phyloP scores from a whole-genome alignment of 2,888 invertebrate genomes.

The Eucriotettix oculatus region DNA sequence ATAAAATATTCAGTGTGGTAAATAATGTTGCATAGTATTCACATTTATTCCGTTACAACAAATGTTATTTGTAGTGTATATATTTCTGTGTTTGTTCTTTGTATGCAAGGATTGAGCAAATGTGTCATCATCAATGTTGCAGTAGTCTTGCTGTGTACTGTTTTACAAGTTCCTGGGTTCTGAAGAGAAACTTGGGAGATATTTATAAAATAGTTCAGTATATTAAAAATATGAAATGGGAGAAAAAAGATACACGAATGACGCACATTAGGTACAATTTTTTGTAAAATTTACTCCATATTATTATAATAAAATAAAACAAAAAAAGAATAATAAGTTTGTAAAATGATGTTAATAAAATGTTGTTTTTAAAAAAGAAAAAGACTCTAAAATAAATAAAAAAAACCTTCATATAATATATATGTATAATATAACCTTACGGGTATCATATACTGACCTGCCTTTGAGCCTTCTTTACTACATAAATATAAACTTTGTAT shows the following conservation, averaged over 20 bases:
- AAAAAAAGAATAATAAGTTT: slow-evolving; percentile 16
- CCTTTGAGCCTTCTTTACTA: too few relatives aligned
- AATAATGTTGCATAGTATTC: too few relatives aligned
- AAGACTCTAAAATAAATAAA: slow-evolving; percentile 9
- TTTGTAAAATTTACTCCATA: slow-evolving; percentile 14
- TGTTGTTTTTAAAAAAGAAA: slow-evolving; percentile 14
- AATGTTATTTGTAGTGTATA: too few relatives aligned
- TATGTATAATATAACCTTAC: slow-evolving; percentile 7
- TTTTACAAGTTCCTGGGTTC: slow-evolving; percentile 11
- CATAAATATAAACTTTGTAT: too few relatives aligned
- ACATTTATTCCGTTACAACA: too few relatives aligned
- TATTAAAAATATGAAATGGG: slow-evolving; percentile 4
- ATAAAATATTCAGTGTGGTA: too few relatives aligned
- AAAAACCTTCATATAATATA: slow-evolving; percentile 9
- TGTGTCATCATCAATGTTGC: slow-evolving; percentile 3
- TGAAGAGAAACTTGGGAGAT: slow-evolving; percentile 3
- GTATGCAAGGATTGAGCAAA: background rate
- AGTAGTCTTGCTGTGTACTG: slow-evolving; percentile 5
- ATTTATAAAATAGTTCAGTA: slow-evolving; percentile 7
- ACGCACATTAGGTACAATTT: slow-evolving; percentile 14
- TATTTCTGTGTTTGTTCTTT: background rate
- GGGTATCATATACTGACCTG: slow-evolving; percentile 4
- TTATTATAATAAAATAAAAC: slow-evolving; percentile 10
- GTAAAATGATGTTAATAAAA: slow-evolving; percentile 17
- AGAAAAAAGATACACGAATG: slow-evolving; percentile 11